phyloP scores from a whole-genome alignment of 2,113 vertebrate species.

The Columbina picui region DNA sequence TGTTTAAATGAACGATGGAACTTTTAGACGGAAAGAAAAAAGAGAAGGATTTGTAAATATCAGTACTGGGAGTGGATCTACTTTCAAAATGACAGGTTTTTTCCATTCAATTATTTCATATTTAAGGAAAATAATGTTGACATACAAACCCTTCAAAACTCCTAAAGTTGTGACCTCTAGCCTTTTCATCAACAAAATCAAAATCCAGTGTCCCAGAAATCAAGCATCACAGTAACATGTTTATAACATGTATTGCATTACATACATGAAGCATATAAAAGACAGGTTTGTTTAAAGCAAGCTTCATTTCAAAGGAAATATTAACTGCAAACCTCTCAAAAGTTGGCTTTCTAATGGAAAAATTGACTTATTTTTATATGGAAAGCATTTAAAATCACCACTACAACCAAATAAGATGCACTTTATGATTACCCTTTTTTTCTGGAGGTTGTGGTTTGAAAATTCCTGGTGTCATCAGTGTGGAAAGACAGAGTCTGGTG shows the following conservation, averaged over 20 bases:
- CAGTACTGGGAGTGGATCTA: background rate
- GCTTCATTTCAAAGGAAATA: background rate
- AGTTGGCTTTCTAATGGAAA: background rate
- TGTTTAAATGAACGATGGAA: background rate
- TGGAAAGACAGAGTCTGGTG: background rate
- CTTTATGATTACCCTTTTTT: rapidly evolving
- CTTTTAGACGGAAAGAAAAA: background rate
- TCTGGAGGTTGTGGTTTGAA: background rate
- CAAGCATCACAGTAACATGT: background rate
- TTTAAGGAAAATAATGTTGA: background rate
- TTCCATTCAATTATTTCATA: background rate
- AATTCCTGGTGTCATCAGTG: background rate
- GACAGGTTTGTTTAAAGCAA: background rate
- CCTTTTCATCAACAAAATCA: background rate
- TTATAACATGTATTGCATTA: rapidly evolving
- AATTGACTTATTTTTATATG: background rate
- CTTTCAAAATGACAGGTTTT: background rate
- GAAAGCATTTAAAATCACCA: background rate
- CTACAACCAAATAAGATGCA: background rate
- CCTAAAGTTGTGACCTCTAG: background rate
- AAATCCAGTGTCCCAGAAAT: background rate
- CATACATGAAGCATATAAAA: background rate
- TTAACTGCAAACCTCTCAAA: background rate
- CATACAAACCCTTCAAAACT: background rate
- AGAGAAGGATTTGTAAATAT: background rate